Percentiles rank a stretch among this genome's conserved stretches.
phyloP scores from a whole-genome alignment of 37 sponge, comb jelly and placozoan genomes.

The Beroe ovata region DNA sequence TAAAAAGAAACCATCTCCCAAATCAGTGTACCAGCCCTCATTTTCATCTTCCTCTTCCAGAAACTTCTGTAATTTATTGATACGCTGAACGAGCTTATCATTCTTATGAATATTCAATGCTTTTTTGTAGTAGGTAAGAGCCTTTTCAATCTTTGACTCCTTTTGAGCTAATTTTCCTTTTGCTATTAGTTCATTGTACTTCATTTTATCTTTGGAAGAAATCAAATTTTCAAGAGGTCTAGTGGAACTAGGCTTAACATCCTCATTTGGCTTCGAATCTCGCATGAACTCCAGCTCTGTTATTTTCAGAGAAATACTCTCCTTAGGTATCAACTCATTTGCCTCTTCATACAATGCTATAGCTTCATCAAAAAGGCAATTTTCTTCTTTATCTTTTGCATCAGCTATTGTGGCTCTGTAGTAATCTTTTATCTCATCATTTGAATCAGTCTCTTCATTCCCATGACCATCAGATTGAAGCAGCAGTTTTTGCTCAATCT shows the following conservation, averaged over 20 bases:
- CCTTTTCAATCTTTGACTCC: conserved; percentile 46
- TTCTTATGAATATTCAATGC: conserved; percentile 9
- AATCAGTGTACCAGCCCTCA: conserved; percentile 6
- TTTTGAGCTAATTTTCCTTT: conserved; percentile 57
- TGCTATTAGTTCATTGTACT: conserved; percentile 17
- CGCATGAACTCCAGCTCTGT: conserved; percentile 1
- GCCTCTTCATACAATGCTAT: conserved; percentile 50
- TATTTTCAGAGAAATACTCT: conserved; percentile 1
- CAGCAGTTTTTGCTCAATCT: not conserved
- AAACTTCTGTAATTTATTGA: conserved; percentile 12
- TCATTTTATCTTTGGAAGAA: not conserved
- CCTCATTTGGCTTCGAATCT: not conserved
- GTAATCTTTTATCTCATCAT: conserved; percentile 21
- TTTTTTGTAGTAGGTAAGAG: conserved; percentile 22
- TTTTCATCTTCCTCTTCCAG: conserved; percentile 44
- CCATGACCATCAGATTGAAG: not conserved
- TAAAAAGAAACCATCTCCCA: conserved; percentile 49
- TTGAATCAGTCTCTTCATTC: not conserved
- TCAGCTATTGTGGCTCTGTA: conserved; percentile 40
- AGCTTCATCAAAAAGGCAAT: conserved; percentile 19
- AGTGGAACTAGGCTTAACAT: not conserved
- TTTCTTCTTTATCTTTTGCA: conserved; percentile 47
- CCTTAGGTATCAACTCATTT: conserved; percentile 20
- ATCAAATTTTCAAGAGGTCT: not conserved
- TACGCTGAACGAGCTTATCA: conserved; percentile 16